These are phyloP conservation scores for Pungitius pungitius DNA, from an alignment of 2,113 vertebrate genomes.

Conservation along the genomic window DNA sequence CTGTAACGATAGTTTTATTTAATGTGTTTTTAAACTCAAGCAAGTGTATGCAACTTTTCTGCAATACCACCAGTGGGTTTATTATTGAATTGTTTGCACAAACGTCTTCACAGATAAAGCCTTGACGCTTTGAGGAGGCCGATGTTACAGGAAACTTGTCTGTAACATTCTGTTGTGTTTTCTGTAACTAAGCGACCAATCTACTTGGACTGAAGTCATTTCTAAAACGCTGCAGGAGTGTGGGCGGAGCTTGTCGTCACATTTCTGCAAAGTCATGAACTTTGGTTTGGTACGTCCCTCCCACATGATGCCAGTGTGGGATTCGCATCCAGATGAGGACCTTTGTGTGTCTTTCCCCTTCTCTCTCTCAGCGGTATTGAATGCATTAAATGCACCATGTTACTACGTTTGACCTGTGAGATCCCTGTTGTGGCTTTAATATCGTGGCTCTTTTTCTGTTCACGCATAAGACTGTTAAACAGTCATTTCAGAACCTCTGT, in stretches of 20 bases:
- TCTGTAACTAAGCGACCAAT: not conserved
- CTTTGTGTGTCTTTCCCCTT: not conserved
- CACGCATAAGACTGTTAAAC: not conserved
- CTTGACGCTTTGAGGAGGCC: not conserved
- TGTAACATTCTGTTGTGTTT: not conserved
- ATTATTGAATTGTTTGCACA: not conserved
- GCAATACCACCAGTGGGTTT: not conserved
- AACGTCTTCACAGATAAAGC: not conserved
- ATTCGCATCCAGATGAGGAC: not conserved
- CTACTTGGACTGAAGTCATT: no score
- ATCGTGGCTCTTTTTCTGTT: not conserved
- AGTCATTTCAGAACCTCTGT: not conserved
- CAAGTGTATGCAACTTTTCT: not conserved
- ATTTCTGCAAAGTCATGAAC: no score
- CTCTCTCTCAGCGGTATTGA: not conserved
- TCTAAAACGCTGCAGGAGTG: no score
- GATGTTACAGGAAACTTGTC: not conserved
- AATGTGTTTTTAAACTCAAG: no score
- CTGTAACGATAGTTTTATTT: no score
- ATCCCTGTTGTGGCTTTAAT: not conserved
- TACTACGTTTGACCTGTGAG: not conserved
- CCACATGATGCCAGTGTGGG: not conserved
- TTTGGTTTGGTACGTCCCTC: no score
- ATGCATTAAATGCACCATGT: not conserved
- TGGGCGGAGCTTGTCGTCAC: no score